Evolutionary conservation across 1,140 invertebrate species (phyloP).

Genomic region (Melipona quadrifasciata): DNA sequence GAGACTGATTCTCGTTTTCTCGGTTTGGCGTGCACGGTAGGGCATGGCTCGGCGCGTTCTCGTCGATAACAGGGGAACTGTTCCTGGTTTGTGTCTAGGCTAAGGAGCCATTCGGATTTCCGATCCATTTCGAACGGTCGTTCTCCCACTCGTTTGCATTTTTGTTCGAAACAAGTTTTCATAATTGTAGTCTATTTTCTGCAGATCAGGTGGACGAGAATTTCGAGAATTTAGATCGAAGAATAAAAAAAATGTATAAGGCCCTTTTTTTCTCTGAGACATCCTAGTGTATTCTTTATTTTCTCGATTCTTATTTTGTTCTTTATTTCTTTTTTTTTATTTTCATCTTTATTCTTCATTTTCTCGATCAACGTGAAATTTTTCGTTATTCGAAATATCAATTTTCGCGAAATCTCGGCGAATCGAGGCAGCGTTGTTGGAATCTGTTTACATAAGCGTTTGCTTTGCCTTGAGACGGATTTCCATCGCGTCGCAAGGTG

Average conservation of each 20-base stretch:
- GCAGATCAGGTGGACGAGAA: too few species aligned
- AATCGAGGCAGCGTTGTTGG: neutral
- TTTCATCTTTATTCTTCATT: too few species aligned
- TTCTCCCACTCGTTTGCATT: neutral
- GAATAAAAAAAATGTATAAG: too few species aligned
- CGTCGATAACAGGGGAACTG: slow-evolving; percentile 55
- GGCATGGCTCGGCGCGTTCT: slow-evolving; percentile 36
- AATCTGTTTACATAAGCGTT: neutral
- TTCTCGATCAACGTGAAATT: neutral
- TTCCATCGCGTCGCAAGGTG: neutral
- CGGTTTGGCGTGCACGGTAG: slow-evolving; percentile 5
- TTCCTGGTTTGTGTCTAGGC: slow-evolving; percentile 65
- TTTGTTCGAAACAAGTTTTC: neutral
- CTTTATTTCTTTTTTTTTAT: too few species aligned
- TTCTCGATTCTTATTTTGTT: too few species aligned
- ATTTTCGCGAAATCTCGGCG: neutral
- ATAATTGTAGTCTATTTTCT: too few species aligned
- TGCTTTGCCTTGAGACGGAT: neutral
- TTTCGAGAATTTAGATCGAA: too few species aligned
- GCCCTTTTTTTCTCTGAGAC: too few species aligned
- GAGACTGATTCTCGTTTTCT: slow-evolving; percentile 4
- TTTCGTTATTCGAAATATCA: neutral
- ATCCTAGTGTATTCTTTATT: too few species aligned
- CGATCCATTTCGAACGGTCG: slow-evolving; percentile 1
- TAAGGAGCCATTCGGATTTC: slow-evolving; percentile 8